Base-by-base conservation (phyloP, 2,797 vertebrate species). In the Leuciscus waleckii region DNA sequence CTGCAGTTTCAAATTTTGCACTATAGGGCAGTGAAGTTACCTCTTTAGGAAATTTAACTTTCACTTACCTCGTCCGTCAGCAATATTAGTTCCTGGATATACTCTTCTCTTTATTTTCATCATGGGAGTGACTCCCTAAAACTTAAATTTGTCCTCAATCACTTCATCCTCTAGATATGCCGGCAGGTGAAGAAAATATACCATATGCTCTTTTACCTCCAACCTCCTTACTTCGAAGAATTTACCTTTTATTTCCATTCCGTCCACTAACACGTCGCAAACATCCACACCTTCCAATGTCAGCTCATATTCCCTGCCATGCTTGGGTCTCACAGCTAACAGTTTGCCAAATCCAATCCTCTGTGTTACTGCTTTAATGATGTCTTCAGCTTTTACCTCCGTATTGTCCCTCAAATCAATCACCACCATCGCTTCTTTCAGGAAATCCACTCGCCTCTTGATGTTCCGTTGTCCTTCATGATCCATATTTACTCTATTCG, bases 61-160 rank as follows among this genome's bases (percentile, higher is more conserved):
- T 73, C 3, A 80, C 32, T 26, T 43, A 88, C 2, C 76, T 29
- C 0, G 77, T 87, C 83, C 82, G 19, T 87, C 86, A 0, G 54
- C 65, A 13, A 82, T 68, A 1, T 19, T 46, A 1, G 86, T 82
- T 7, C 74, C 79, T 0, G 63, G 79, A 26, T 73, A 78, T 0
- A 46, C 14, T 5, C 63, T 21, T 4, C 51, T 39, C 2, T 69
- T 49, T 0, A 85, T 37, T 7, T 9, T 4, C 1, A 46, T 46
- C 1, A 69, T 5, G 0, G 71, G 35, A 7, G 29, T 35, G 8
- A 85, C 79, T 7, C 83, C 86, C 86, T 83, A 87, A 1, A 7
- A 54, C 0, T 10, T 19, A 17, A 87, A 16, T 41, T 75, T 84
- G 7, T 32, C 49, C 3, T 65, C 2, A 5, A 87, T 84, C 6